These are phyloP conservation scores for Halictus ligatus DNA, from an alignment of 2,888 invertebrate genomes.

Conservation along the genomic window DNA sequence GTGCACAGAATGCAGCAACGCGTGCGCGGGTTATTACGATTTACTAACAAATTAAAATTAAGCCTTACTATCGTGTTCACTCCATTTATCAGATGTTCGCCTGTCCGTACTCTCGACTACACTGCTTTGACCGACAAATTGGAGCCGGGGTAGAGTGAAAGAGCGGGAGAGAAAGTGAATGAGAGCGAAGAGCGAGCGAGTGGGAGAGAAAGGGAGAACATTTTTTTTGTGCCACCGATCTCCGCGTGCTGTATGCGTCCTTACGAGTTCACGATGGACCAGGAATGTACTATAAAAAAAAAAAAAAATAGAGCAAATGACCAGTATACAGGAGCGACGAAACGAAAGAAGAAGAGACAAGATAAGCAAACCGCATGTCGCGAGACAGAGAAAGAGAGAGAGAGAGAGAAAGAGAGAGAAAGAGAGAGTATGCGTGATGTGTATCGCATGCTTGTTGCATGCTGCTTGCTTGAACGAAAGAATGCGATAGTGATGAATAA, in stretches of 20 bases:
- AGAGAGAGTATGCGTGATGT: slow-evolving; percentile 22
- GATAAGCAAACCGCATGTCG: not conserved
- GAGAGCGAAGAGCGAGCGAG: not conserved
- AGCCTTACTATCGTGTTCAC: slow-evolving; percentile 74
- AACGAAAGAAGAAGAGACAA: not conserved
- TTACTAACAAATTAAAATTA: slow-evolving; percentile 73
- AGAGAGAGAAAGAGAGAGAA: slow-evolving; percentile 28
- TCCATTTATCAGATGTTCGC: slow-evolving; percentile 72
- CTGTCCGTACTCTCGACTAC: slow-evolving; percentile 72
- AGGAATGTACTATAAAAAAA: slow-evolving; percentile 6
- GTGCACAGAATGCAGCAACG: slow-evolving; percentile 42
- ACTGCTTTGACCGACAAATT: slow-evolving; percentile 62
- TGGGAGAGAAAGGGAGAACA: slow-evolving; percentile 12
- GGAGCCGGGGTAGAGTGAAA: slow-evolving; percentile 21
- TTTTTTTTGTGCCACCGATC: slow-evolving; percentile 49
- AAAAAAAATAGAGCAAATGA: slow-evolving; percentile 4
- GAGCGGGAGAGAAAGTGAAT: slow-evolving; percentile 29
- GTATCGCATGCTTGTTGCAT: slow-evolving; percentile 36
- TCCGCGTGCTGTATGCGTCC: slow-evolving; percentile 56
- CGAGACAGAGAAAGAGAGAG: not conserved
- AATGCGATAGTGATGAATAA: slow-evolving; percentile 48
- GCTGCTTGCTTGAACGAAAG: slow-evolving; percentile 50
- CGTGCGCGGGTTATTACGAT: slow-evolving; percentile 61
- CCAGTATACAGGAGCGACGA: not conserved
- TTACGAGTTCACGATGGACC: slow-evolving; percentile 50